Conservation (phyloP, 2,888 invertebrate genomes). For the Tetragnatha montana region DNA sequence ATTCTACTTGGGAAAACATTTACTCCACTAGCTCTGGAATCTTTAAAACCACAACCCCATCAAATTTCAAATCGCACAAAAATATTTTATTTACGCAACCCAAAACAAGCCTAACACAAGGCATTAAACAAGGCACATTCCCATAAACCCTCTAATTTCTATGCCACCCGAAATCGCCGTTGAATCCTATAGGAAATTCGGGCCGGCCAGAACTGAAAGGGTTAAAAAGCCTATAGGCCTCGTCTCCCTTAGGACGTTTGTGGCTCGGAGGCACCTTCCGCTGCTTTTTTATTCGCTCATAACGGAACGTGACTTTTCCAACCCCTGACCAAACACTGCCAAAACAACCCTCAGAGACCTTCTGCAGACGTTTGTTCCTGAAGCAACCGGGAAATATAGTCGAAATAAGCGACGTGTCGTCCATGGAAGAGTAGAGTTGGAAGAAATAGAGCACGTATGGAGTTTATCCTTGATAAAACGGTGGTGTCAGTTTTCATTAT, state of each 20-base stretch:
- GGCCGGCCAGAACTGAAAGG: background rate
- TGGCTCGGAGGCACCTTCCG: background rate
- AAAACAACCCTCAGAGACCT: background rate
- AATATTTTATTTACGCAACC: background rate
- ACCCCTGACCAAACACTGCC: constrained; percentile 9
- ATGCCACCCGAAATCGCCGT: background rate
- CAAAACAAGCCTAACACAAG: background rate
- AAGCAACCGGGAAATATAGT: constrained; percentile 19
- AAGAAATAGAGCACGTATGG: too few species aligned
- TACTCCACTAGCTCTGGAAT: too few species aligned
- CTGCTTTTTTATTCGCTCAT: constrained; percentile 15
- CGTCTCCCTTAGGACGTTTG: background rate
- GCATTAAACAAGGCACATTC: background rate
- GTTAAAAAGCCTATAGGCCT: background rate
- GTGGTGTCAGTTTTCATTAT: too few species aligned
- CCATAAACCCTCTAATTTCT: background rate
- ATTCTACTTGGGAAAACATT: too few species aligned
- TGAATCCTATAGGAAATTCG: background rate
- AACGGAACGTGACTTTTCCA: constrained; percentile 6
- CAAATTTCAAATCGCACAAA: background rate
- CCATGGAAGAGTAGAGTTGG: background rate
- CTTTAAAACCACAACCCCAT: too few species aligned
- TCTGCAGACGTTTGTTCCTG: background rate
- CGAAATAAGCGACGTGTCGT: constrained; percentile 19
- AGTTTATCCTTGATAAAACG: too few species aligned